Evolutionary conservation across 2,888 invertebrate species (phyloP).

Genomic region (Tortricodes alternella): DNA sequence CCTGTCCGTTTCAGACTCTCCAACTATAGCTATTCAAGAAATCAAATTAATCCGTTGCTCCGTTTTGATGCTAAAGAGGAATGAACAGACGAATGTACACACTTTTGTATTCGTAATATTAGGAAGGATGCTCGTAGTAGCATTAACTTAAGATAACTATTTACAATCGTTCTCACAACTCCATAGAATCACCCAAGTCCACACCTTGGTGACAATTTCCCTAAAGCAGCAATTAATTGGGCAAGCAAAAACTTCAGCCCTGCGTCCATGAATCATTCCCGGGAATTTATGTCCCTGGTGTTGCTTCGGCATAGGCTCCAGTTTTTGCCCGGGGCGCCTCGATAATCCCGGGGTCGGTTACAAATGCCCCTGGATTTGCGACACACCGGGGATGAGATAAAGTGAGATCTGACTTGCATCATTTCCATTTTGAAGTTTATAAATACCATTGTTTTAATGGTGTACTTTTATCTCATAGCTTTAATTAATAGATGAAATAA

Average conservation of each 20-base stretch:
- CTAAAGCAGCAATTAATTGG: constrained; percentile 70
- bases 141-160: too few species aligned
- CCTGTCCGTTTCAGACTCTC: too few species aligned
- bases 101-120: too few species aligned
- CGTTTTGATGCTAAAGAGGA: too few species aligned
- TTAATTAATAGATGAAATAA: not conserved
- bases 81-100: too few species aligned
- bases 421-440: not conserved
- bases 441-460: not conserved
- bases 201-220: constrained; percentile 36
- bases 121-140: too few species aligned
- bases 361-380: constrained; percentile 66
- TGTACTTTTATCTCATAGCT: not conserved
- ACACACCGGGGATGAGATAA: constrained; percentile 51
- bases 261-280: constrained; percentile 77
- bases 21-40: too few species aligned
- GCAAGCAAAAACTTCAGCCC: constrained; percentile 69
- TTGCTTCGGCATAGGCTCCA: constrained; percentile 51
- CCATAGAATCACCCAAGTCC: not conserved
- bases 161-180: not conserved
- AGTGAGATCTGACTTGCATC: constrained; percentile 40
- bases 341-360: constrained; percentile 63
- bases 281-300: constrained; percentile 66
- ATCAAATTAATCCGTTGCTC: too few species aligned
- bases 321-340: constrained; percentile 69